These are phyloP conservation scores for Pelecanoides urinatrix DNA, from an alignment of 2,113 vertebrate genomes.

Conservation along the genomic window DNA sequence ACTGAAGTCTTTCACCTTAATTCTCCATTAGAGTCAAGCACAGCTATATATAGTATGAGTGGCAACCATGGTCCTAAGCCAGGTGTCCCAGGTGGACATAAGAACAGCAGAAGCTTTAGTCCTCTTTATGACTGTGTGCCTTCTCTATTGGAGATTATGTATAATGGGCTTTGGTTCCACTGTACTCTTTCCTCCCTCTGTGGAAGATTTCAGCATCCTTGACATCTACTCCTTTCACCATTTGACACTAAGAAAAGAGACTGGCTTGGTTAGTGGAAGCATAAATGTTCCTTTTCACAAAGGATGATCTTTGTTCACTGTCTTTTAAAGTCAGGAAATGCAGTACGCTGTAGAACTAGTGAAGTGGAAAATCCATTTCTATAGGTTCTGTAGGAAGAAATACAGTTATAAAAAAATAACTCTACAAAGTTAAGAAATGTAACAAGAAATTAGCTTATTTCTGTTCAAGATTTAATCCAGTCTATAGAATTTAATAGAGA, in stretches of 20 bases:
- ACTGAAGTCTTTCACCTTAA: neutral
- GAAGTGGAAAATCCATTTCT: slow-evolving; percentile 38
- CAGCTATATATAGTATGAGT: neutral
- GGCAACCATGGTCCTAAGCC: neutral
- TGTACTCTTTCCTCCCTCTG: neutral
- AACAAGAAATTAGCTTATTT: slow-evolving; percentile 28
- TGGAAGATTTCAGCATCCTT: neutral
- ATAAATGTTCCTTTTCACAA: neutral
- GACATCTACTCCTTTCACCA: neutral
- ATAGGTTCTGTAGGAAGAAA: neutral
- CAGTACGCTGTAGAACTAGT: neutral
- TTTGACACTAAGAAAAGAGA: neutral
- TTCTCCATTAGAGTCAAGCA: neutral
- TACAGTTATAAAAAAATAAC: neutral
- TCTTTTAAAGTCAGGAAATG: neutral
- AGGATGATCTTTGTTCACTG: neutral
- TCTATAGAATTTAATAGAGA: slow-evolving; percentile 16
- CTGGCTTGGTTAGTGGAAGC: neutral
- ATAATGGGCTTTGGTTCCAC: neutral
- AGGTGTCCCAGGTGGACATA: neutral
- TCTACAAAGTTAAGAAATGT: neutral
- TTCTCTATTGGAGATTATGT: neutral
- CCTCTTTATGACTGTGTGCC: neutral
- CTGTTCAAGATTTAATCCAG: neutral
- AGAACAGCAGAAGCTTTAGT: neutral